Conservation (phyloP, 53 echinoderm and acorn worm species). For the Paracentrotus lividus region DNA sequence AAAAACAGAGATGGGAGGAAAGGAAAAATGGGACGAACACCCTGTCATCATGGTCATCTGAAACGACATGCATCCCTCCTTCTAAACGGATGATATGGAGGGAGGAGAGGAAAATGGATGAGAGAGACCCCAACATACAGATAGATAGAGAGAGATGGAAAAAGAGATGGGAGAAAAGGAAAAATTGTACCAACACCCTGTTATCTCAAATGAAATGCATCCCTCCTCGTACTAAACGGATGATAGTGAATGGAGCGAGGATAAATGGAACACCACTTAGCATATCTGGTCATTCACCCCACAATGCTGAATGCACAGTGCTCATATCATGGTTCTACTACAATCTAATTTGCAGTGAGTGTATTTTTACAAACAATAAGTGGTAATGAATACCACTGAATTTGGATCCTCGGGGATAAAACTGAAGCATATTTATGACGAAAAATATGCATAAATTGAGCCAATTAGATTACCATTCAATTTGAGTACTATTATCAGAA, state of each 20-base stretch:
- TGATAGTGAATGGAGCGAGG: background rate
- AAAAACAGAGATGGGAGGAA: background rate
- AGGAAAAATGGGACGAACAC: too few relatives aligned
- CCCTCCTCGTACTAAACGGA: background rate
- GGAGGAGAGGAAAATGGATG: too few relatives aligned
- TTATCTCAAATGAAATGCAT: constrained; percentile 5
- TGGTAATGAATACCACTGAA: too few relatives aligned
- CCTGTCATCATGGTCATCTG: too few relatives aligned
- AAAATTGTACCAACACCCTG: background rate
- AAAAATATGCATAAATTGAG: too few relatives aligned
- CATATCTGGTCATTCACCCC: constrained; percentile 30
- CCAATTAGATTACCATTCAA: too few relatives aligned
- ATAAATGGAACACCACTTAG: constrained; percentile 1
- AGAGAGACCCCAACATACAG: background rate
- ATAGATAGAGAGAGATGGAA: background rate
- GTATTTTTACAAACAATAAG: too few relatives aligned
- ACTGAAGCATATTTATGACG: too few relatives aligned
- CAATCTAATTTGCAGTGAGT: background rate
- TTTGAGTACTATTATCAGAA: too few relatives aligned
- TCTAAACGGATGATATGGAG: background rate
- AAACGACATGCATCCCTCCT: background rate
- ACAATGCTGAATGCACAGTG: background rate
- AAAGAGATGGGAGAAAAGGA: background rate
- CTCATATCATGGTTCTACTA: background rate
- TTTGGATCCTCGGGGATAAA: too few relatives aligned